Conservation (phyloP, 2,797 vertebrate species). For the Hoplostethus mediterraneus region DNA sequence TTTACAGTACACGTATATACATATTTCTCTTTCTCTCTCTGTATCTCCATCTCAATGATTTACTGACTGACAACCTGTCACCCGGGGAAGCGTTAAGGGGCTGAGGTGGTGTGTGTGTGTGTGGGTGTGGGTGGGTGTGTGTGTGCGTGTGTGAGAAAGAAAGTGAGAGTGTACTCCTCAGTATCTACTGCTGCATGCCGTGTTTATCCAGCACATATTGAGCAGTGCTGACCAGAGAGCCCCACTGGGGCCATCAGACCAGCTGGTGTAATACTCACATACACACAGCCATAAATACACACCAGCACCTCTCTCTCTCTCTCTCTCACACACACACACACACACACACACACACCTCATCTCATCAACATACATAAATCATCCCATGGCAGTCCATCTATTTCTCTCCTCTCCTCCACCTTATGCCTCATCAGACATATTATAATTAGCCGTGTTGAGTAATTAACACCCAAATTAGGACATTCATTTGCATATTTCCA, state of each 20-base stretch:
- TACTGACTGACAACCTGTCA: slow-evolving; percentile 32
- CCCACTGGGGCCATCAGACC: slow-evolving; percentile 73
- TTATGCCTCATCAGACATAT: slow-evolving; percentile 76
- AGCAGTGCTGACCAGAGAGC: slow-evolving; percentile 76
- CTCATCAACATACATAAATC: slow-evolving; percentile 54
- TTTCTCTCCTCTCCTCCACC: slow-evolving; percentile 64
- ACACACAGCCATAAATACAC: slow-evolving; percentile 50
- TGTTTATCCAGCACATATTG: slow-evolving; percentile 82
- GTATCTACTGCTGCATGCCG: slow-evolving; percentile 63
- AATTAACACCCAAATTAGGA: slow-evolving; percentile 84
- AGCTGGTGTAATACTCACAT: slow-evolving; percentile 73
- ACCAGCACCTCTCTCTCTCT: slow-evolving; percentile 31
- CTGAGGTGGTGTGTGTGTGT: slow-evolving; percentile 14
- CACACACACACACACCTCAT: slow-evolving; percentile 25
- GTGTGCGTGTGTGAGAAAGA: neutral
- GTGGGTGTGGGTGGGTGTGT: slow-evolving; percentile 28
- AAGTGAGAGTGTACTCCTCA: slow-evolving; percentile 35
- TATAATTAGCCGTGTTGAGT: slow-evolving; percentile 82
- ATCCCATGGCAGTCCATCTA: slow-evolving; percentile 48
- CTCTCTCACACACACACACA: neutral
- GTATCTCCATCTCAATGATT: neutral
- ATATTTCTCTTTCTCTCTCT: neutral
- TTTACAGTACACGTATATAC: too few species aligned
- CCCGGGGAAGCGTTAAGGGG: slow-evolving; percentile 21
- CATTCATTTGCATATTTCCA: slow-evolving; percentile 73